Conservation (phyloP, 23 tunicate genomes). For the Ascidia mentula region DNA sequence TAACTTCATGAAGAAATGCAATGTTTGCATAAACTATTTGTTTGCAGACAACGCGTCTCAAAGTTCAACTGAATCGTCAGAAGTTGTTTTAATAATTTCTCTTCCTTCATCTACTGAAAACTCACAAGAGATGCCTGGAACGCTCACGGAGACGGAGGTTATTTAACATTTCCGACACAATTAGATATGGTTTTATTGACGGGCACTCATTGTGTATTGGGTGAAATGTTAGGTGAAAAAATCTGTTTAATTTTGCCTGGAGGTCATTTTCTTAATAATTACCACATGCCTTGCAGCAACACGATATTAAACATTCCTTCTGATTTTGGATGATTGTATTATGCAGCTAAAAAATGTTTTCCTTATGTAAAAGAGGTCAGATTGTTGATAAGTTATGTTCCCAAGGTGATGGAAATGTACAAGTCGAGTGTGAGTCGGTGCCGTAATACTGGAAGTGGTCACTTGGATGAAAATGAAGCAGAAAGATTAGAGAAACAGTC, state of each 20-base stretch:
- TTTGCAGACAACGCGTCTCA: neutral
- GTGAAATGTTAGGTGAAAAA: too few relatives aligned
- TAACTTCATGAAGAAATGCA: too few relatives aligned
- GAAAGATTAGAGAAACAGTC: conserved; percentile 73
- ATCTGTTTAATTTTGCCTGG: too few relatives aligned
- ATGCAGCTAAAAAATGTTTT: neutral
- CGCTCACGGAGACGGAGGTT: conserved; percentile 66
- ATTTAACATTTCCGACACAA: too few relatives aligned
- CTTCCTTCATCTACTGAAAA: conserved; percentile 10
- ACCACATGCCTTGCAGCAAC: too few relatives aligned
- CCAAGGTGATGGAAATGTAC: conserved; percentile 61
- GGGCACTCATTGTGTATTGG: too few relatives aligned
- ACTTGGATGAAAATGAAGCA: conserved; percentile 47
- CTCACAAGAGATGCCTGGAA: conserved; percentile 58
- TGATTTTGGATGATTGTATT: too few relatives aligned
- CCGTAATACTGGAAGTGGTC: conserved; percentile 20
- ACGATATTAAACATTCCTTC: too few relatives aligned
- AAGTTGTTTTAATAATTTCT: conserved; percentile 66
- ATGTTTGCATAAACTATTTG: neutral
- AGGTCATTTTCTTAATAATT: too few relatives aligned
- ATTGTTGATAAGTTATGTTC: neutral
- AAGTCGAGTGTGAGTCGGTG: neutral
- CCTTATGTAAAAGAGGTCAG: neutral
- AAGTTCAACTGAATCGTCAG: conserved; percentile 2
- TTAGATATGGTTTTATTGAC: too few relatives aligned